Percentiles rank a stretch among this genome's conserved stretches.
These are phyloP conservation scores for Zosterops lateralis DNA, from an alignment of 2,113 vertebrate genomes.

Conservation along the genomic window DNA sequence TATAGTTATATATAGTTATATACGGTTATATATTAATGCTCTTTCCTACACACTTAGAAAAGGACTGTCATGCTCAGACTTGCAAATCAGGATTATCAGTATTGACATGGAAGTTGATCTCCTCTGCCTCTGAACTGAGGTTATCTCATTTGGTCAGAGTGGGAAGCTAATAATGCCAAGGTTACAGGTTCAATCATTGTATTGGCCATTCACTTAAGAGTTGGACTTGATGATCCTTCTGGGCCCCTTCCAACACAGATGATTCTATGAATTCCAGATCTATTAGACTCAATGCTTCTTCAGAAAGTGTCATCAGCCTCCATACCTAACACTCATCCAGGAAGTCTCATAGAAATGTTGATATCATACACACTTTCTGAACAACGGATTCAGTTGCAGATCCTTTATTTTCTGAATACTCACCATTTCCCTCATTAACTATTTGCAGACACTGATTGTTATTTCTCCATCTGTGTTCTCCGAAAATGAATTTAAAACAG, in stretches of 20 bases:
- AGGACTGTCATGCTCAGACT: neutral
- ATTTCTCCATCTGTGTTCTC: neutral
- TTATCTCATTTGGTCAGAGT: neutral
- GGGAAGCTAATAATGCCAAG: neutral
- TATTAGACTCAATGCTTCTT: neutral
- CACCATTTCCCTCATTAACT: neutral
- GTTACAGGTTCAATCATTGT: neutral
- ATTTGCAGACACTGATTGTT: neutral
- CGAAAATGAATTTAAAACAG: neutral
- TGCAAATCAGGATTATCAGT: neutral
- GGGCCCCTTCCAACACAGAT: neutral
- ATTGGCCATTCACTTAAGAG: neutral
- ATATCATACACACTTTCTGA: neutral
- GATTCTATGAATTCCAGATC: neutral
- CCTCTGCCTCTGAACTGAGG: neutral
- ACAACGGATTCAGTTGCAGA: neutral
- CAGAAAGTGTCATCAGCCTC: neutral
- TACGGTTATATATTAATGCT: neutral
- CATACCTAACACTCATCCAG: neutral
- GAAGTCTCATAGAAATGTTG: neutral
- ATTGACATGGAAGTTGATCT: neutral
- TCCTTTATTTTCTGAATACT: neutral
- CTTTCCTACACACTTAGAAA: neutral
- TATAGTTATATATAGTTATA: no score
- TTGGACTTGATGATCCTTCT: neutral